These are phyloP conservation scores for Macquaria australasica DNA, from an alignment of 2,113 vertebrate genomes.

Conservation along the genomic window DNA sequence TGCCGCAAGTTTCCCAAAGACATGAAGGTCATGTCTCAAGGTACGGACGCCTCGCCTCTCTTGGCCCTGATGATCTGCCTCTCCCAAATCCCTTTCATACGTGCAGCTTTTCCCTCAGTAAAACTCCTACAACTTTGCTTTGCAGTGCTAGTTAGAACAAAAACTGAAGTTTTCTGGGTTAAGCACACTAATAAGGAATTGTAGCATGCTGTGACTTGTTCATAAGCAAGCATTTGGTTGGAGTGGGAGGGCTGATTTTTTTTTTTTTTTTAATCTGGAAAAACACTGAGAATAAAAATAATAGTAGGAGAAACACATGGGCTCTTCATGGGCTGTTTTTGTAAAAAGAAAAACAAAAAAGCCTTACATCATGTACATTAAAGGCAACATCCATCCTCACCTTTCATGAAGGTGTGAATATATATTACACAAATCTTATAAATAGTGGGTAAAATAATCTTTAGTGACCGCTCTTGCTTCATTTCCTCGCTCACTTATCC, in stretches of 20 bases:
- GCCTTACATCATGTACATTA: neutral
- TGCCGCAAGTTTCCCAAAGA: constrained; percentile 93
- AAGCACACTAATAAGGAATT: constrained; percentile 7
- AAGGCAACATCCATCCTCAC: neutral
- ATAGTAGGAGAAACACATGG: neutral
- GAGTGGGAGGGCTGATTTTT: constrained; percentile 12
- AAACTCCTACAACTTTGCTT: neutral
- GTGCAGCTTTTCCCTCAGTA: neutral
- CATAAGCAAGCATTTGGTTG: constrained; percentile 28
- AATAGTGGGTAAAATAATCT: neutral
- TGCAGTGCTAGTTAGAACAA: constrained; percentile 7
- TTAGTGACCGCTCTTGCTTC: neutral
- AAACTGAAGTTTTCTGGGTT: neutral
- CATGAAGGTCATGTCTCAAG: constrained; percentile 92
- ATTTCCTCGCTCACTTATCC: neutral
- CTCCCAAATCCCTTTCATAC: neutral
- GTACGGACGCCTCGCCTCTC: constrained; percentile 69
- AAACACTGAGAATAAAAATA: neutral
- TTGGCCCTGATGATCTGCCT: neutral
- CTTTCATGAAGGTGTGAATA: neutral
- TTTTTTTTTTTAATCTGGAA: constrained; percentile 7
- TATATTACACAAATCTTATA: neutral
- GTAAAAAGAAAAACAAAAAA: neutral
- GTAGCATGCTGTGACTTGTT: constrained; percentile 19
- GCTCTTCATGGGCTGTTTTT: neutral